phyloP scores from a whole-genome alignment of 1,140 invertebrate genomes.

The Dendroctonus ponderosae region DNA sequence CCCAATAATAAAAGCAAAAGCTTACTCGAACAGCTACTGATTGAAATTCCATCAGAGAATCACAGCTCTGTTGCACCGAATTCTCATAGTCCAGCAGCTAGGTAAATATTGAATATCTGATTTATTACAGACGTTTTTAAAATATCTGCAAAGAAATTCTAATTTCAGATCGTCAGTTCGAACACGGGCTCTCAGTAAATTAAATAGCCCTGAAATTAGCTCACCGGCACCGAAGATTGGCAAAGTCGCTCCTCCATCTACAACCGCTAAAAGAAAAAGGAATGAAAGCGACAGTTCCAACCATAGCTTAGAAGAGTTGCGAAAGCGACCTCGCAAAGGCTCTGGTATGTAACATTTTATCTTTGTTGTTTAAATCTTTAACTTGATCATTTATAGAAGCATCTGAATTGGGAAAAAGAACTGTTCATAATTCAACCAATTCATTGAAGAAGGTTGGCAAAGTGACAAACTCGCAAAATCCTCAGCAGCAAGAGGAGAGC shows the following conservation, averaged over 20 bases:
- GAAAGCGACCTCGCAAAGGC: constrained; percentile 59
- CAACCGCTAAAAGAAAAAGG: constrained; percentile 64
- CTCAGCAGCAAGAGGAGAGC: constrained; percentile 54
- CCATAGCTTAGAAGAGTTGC: constrained; percentile 57
- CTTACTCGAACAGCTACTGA: constrained; percentile 70
- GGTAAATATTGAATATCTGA: constrained; percentile 11
- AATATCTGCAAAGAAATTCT: constrained; percentile 1
- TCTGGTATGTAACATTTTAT: constrained; percentile 16
- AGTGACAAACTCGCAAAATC: constrained; percentile 13
- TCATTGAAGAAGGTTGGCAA: constrained; percentile 23
- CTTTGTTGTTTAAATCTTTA: background rate
- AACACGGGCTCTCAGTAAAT: constrained; percentile 68
- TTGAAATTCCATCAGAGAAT: constrained; percentile 65
- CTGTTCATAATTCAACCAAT: constrained; percentile 3
- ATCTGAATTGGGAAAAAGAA: constrained; percentile 18
- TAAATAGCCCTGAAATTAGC: constrained; percentile 66
- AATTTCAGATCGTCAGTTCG: constrained; percentile 51
- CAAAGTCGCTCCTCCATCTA: constrained; percentile 35
- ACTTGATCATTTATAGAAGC: constrained; percentile 18
- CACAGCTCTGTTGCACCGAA: constrained; percentile 31
- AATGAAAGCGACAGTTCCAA: constrained; percentile 75
- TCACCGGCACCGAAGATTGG: constrained; percentile 48
- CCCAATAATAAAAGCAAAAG: constrained; percentile 55
- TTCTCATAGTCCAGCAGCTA: constrained; percentile 46
- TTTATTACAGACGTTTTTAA: constrained; percentile 5